Evolutionary conservation across 2,797 vertebrate genomes (phyloP).

Genomic region (Todus mexicanus): DNA sequence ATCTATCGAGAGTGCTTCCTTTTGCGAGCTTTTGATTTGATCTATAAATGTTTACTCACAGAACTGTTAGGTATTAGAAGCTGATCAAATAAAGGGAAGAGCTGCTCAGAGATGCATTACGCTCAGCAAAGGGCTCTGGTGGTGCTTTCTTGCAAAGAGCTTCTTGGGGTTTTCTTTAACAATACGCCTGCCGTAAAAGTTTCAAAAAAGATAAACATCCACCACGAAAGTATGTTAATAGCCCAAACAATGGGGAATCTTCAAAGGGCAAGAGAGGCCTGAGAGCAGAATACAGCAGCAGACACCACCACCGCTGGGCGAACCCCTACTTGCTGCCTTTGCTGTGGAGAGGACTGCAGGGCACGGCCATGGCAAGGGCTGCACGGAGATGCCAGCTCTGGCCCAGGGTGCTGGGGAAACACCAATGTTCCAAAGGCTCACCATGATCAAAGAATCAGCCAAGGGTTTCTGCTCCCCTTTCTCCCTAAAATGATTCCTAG

Average conservation of each 20-base stretch:
- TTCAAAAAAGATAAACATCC: conserved; percentile 73
- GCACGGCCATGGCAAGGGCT: neutral
- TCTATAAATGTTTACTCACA: conserved; percentile 73
- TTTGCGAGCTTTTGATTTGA: conserved; percentile 64
- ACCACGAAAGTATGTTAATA: conserved; percentile 69
- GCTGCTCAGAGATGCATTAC: neutral
- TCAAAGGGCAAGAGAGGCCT: conserved; percentile 59
- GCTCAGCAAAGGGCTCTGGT: conserved; percentile 40
- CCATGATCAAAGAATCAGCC: neutral
- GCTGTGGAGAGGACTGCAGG: neutral
- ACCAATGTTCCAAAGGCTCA: neutral
- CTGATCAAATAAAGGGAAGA: conserved; percentile 73
- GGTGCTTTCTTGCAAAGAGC: conserved; percentile 22
- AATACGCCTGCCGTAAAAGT: conserved; percentile 60
- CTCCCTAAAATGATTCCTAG: neutral
- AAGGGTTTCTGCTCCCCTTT: neutral
- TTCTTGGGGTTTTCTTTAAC: conserved; percentile 30
- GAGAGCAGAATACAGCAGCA: neutral
- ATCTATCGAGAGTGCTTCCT: conserved; percentile 71
- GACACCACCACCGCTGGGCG: neutral
- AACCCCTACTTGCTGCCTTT: neutral
- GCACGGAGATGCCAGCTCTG: neutral
- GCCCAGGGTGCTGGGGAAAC: neutral
- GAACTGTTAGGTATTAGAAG: conserved; percentile 72
- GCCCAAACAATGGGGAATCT: conserved; percentile 68